Evolutionary conservation across 2,113 vertebrate genomes (phyloP), one percentile per base, ranked within the genome.

Genomic region (Phodopus roborovskii): DNA sequence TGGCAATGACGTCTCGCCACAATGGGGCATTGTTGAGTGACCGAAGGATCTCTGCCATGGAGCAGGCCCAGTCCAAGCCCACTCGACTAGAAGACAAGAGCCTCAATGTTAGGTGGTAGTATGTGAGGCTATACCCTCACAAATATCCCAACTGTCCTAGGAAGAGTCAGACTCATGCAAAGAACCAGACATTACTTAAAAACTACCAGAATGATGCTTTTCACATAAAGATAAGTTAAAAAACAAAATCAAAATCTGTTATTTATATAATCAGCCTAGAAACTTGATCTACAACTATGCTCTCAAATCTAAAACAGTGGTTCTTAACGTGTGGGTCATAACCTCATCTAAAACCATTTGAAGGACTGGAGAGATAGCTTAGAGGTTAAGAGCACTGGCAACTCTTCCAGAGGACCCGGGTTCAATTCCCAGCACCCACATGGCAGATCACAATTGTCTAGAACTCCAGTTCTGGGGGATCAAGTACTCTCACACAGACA

Each of bases 61-160:
- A 99, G 98, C 99, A 99, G 0, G 99, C 99, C 99, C 99, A 99
- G 98, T 99, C 99, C 97, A 99, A 98, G 62, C 99, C 99, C 0
- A 99, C 99, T 28, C 99, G 99, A 88, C 99, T 99, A 98, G 68
- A 97, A 97, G 74, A 87, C 87, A 96, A 97, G 90, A 90, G 86
- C 22, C 71, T 68, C 11, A 4, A 8, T 70, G 48, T 97, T 86
- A 97, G 88, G 45, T 4, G 66, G 70, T 5, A 91, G 26, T 7
- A 15, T 74, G 79, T 19, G 73, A 70, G 30, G 78, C 36, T 79
- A 85, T 36, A 42, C 68, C 42, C 26, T 26, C 88, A 92, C 26
- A 79, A 20, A 20, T 36, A 50, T 45, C 48, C 53, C 33, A 62
- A 0, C 60, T 56, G 39, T 53, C 56, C 22, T 75, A 73, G 77